A percentile compares a stretch with the other conserved stretches of the same genome.
Conservation (phyloP, 2,797 vertebrate genomes). For the Dryobates pubescens region DNA sequence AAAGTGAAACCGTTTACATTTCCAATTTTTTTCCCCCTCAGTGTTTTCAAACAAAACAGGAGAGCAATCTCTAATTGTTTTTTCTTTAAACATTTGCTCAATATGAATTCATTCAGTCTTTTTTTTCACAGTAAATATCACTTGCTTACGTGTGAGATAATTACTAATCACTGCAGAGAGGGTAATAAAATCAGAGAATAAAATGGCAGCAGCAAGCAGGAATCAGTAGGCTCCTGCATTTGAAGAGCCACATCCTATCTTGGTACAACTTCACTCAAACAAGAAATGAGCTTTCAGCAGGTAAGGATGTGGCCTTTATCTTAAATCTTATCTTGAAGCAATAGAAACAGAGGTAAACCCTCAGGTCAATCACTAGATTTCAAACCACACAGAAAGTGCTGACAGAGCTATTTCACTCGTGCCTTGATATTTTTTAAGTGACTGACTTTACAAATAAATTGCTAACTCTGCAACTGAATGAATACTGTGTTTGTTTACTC, state of each 20-base stretch:
- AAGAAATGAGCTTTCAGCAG: background rate
- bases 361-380: background rate
- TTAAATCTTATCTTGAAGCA: background rate
- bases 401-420: background rate
- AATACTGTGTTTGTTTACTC: slow-evolving; percentile 14
- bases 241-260: background rate
- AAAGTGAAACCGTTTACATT: background rate
- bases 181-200: slow-evolving; percentile 2
- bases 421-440: background rate
- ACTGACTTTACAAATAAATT: slow-evolving; percentile 32
- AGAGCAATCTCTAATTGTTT: background rate
- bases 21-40: background rate
- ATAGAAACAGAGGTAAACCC: background rate
- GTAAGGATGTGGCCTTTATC: background rate
- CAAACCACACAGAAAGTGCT: background rate
- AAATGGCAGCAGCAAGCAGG: background rate
- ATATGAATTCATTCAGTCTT: background rate
- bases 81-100: slow-evolving; percentile 10
- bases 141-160: background rate
- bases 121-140: slow-evolving; percentile 13
- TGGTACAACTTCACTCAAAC: background rate
- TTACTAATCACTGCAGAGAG: background rate
- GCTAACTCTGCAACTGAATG: slow-evolving; percentile 26
- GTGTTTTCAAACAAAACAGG: slow-evolving; percentile 13
- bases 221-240: background rate